Conservation (phyloP, 2,888 invertebrate species). For the Neoitamus cyanurus region DNA sequence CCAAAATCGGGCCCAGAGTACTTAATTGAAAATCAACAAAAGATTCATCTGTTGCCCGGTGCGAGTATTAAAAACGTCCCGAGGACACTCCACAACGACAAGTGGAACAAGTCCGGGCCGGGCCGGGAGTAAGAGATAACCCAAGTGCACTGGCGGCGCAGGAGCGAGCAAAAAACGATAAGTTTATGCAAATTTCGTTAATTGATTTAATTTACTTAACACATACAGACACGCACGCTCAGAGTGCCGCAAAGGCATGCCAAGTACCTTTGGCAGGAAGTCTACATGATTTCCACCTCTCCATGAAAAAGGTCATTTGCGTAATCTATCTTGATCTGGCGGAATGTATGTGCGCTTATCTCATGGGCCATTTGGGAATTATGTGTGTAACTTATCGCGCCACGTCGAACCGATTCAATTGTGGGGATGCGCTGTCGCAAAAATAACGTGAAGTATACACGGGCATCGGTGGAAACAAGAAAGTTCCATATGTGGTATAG, state of each 20-base stretch:
- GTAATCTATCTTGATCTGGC: slow-evolving; percentile 45
- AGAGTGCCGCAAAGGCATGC: background rate
- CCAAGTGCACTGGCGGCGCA: background rate
- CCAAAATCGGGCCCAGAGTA: slow-evolving; percentile 9
- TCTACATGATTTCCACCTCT: slow-evolving; percentile 2
- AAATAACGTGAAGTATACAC: too few species aligned
- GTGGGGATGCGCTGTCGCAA: background rate
- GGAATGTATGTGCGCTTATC: slow-evolving; percentile 15
- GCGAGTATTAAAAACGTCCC: background rate
- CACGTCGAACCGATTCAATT: background rate
- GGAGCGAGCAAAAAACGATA: background rate
- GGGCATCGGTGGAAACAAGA: too few species aligned
- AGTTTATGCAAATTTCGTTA: slow-evolving; percentile 50
- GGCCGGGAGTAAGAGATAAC: slow-evolving; percentile 2
- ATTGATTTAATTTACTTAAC: slow-evolving; percentile 50
- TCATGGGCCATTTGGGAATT: background rate
- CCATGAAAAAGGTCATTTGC: slow-evolving; percentile 12
- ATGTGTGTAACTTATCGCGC: background rate
- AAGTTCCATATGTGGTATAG: too few species aligned
- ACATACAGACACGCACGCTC: background rate
- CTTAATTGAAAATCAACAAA: slow-evolving; percentile 37
- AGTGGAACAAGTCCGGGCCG: background rate
- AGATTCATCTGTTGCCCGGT: background rate
- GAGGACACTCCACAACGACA: background rate
- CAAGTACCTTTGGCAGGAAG: background rate